Percentiles rank a stretch among this genome's conserved stretches.
These are phyloP conservation scores for Eulithis testata DNA, from an alignment of 2,888 invertebrate species.

Conservation along the genomic window DNA sequence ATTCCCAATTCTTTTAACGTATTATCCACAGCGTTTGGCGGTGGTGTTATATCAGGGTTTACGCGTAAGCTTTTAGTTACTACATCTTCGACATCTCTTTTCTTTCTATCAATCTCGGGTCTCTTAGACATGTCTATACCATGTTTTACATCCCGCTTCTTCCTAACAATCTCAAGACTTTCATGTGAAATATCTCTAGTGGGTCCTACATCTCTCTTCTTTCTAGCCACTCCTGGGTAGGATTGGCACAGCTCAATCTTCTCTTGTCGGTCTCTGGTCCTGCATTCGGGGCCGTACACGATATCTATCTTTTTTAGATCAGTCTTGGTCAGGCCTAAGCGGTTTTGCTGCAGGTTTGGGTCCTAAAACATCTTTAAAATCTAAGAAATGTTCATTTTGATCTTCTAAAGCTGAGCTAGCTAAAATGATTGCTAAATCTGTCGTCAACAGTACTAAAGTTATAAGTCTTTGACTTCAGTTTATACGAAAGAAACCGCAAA, in stretches of 20 bases:
- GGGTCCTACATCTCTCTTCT: slow-evolving; percentile 36
- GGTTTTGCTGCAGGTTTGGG: slow-evolving; percentile 51
- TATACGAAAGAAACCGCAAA: too few species aligned
- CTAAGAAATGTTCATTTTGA: neutral
- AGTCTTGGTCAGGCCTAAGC: slow-evolving; percentile 50
- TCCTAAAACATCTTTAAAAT: slow-evolving; percentile 50
- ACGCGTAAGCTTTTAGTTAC: slow-evolving; percentile 58
- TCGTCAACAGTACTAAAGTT: too few species aligned
- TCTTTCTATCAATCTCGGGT: slow-evolving; percentile 18
- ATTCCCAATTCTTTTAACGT: slow-evolving; percentile 56
- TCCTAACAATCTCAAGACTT: slow-evolving; percentile 3
- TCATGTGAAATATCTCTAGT: neutral
- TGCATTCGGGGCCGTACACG: slow-evolving; percentile 68
- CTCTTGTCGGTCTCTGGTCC: slow-evolving; percentile 62
- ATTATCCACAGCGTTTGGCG: slow-evolving; percentile 44
- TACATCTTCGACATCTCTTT: slow-evolving; percentile 24
- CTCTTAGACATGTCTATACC: neutral
- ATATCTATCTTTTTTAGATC: slow-evolving; percentile 68
- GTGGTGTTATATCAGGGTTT: slow-evolving; percentile 69
- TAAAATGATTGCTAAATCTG: too few species aligned
- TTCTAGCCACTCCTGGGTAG: slow-evolving; percentile 61
- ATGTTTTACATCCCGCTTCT: slow-evolving; percentile 8
- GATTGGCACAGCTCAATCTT: slow-evolving; percentile 69
- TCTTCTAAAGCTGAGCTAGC: too few species aligned
- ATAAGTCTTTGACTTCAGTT: too few species aligned